Evolutionary conservation across 2,113 vertebrate genomes (phyloP).

Genomic region (Poeciliopsis prolifica): DNA sequence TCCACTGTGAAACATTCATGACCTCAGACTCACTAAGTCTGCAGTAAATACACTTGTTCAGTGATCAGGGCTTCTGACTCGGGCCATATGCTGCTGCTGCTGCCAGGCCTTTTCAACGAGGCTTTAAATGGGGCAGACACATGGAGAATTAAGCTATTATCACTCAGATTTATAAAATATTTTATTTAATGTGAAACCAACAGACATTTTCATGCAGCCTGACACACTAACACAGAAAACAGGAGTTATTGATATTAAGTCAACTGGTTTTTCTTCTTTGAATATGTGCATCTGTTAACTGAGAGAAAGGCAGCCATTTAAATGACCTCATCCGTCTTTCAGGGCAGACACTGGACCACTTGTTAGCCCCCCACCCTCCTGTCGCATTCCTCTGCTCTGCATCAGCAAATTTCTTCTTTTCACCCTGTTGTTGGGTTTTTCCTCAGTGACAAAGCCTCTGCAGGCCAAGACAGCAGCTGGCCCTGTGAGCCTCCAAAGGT

Average conservation of each 20-base stretch:
- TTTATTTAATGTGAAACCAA: neutral
- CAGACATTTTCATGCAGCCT: too few relatives aligned
- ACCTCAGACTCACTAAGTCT: slow-evolving; percentile 53
- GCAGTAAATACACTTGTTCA: slow-evolving; percentile 52
- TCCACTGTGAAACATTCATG: slow-evolving; percentile 46
- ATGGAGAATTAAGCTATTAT: neutral
- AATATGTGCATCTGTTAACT: slow-evolving; percentile 30
- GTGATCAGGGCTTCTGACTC: slow-evolving; percentile 27
- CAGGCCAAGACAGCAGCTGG: slow-evolving; percentile 53
- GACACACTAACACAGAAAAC: too few relatives aligned
- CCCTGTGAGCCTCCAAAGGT: slow-evolving; percentile 1
- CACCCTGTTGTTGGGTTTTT: slow-evolving; percentile 8
- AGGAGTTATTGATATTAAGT: neutral
- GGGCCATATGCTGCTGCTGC: slow-evolving; percentile 25
- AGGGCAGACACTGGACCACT: slow-evolving; percentile 58
- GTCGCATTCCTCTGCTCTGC: slow-evolving; percentile 44
- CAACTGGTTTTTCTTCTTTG: neutral
- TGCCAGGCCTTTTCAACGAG: slow-evolving; percentile 5
- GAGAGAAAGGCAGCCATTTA: slow-evolving; percentile 40
- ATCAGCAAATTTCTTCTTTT: slow-evolving; percentile 45
- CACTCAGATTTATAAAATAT: neutral
- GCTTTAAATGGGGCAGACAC: neutral
- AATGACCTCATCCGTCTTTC: slow-evolving; percentile 50
- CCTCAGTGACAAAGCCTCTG: slow-evolving; percentile 43
- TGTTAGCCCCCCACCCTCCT: slow-evolving; percentile 43